Base-by-base conservation (phyloP, 2,797 vertebrate genomes). In the Scolopax rusticola region DNA sequence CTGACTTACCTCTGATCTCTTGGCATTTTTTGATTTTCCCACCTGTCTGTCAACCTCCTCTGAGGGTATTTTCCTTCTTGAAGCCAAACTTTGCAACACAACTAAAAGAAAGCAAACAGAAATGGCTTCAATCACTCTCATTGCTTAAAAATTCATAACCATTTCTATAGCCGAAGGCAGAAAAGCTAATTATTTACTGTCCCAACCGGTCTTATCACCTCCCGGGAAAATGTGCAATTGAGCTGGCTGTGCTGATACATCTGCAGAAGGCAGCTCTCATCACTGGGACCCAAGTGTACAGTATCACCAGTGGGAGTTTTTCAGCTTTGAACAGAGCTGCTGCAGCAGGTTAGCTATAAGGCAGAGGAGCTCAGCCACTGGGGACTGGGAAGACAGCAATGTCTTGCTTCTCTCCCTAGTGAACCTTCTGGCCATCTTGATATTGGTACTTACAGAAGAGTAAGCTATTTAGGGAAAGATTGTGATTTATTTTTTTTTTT, bases 171-270 rank as follows among this genome's bases (percentile, higher is more conserved):
- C 98, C 93, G 36, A 95, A 96, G 97, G 98, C 97, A 97, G 93
- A 90, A 97, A 91, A 96, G 89, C 97, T 98, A 97, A 98, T 98
- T 98, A 98, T 97, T 98, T 98, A 97, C 97, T 95, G 89, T 96
- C 96, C 95, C 97, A 97, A 96, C 85, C 96, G 97, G 89, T 78
- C 81, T 87, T 36, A 59, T 60, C 69, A 53, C 90, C 97, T 96
- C 92, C 47, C 0, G 63, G 95, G 95, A 96, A 95, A 92, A 94
- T 69, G 48, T 77, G 88, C 88, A 89, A 7, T n/a, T 43, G 93
- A 92, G 84, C 56, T 6, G 41, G 85, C 95, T 96, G 89, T 8
- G 19, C 63, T 41, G 92, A 91, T 87, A 68, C 77, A 90, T 87
- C 89, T 64, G 28, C 77, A 93, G 94, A 65, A 95, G 74, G 89